Evolutionary conservation across 2,888 invertebrate species (phyloP).

Genomic region (Litoditis marina): DNA sequence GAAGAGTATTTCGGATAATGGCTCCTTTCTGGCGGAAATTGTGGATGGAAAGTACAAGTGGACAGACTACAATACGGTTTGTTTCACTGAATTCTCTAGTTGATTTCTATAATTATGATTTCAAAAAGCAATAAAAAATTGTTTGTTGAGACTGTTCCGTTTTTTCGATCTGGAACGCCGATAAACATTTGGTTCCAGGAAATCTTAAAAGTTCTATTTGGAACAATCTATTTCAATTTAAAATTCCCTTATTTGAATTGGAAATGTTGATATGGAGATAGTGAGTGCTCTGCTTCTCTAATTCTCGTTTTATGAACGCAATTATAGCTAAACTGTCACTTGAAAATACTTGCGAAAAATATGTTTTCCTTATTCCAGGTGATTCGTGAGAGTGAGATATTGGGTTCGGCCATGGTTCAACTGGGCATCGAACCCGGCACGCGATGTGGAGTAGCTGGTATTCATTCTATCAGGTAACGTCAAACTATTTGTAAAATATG

Average conservation of each 20-base stretch:
- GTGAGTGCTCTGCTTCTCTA: too few species aligned
- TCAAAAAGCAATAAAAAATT: too few species aligned
- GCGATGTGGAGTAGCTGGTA: slow-evolving; percentile 58
- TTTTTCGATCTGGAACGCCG: not conserved
- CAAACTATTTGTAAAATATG: not conserved
- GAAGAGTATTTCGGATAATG: slow-evolving; percentile 20
- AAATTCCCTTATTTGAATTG: too few species aligned
- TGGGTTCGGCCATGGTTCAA: slow-evolving; percentile 62
- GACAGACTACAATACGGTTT: slow-evolving; percentile 22
- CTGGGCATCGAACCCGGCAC: slow-evolving; percentile 56
- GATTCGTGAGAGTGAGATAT: slow-evolving; percentile 45
- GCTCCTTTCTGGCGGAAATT: slow-evolving; percentile 30
- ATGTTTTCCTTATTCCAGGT: slow-evolving; percentile 9
- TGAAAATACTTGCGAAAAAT: not conserved
- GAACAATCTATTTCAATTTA: too few species aligned
- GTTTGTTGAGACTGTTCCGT: too few species aligned
- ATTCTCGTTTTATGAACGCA: too few species aligned
- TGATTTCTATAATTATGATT: not conserved
- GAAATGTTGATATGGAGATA: too few species aligned
- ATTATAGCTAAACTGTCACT: too few species aligned
- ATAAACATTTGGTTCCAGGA: not conserved
- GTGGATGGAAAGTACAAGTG: slow-evolving; percentile 22
- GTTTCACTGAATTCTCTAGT: not conserved
- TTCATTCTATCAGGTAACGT: slow-evolving; percentile 28
- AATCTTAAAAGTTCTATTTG: not conserved